Base-by-base conservation (phyloP, 2,888 invertebrate species). In the Nephrotoma appendiculata region DNA sequence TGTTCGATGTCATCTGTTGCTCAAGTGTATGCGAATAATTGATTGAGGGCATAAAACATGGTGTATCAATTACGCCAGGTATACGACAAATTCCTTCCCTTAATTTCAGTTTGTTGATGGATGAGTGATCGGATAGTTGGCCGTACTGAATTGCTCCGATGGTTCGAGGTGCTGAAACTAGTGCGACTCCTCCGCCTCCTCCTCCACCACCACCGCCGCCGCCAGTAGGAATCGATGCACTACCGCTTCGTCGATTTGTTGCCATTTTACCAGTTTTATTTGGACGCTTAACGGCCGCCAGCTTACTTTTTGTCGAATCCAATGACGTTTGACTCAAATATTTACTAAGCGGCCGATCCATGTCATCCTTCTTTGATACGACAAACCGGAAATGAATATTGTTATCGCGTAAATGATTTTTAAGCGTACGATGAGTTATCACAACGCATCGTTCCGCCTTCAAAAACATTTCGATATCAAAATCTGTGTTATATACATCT, bases 301-400 rank as follows among this genome's bases (percentile, higher is more conserved):
- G 11, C 9, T 71, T 71, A 31, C 2, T 31, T 71, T 31, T 71
- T 7, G 71, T 11, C 71, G 31, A 31, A 9, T 71, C 31, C 11
- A 71, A 71, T 2, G 71, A 71, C 9, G 71, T 71, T 71, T 71
- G 71, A 31, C 71, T 71, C 31, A 71, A 31, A 9, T 31, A 71
- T 31, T 31, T 19, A 11, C 31, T 71, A 5, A 71, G 7, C 9
- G 9, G 71, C 3, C 71, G 52, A 6, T 15, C 71, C 5, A 5
- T 31, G 9, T 71, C 71, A 31, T 84, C 84, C 42, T 84, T 84
- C 9, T 84, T 84, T n/a, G 84, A 84, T n/a, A 84, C n/a, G 19
- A 84, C 84, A 84, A 84, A 84, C 15, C 84, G 84, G 9, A 84
- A 84, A 42, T 84, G 84, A 15, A 84, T 84, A 84, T 84, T 84